These are phyloP conservation scores for Ceraclea dissimilis DNA, from an alignment of 2,888 invertebrate species.

Conservation along the genomic window DNA sequence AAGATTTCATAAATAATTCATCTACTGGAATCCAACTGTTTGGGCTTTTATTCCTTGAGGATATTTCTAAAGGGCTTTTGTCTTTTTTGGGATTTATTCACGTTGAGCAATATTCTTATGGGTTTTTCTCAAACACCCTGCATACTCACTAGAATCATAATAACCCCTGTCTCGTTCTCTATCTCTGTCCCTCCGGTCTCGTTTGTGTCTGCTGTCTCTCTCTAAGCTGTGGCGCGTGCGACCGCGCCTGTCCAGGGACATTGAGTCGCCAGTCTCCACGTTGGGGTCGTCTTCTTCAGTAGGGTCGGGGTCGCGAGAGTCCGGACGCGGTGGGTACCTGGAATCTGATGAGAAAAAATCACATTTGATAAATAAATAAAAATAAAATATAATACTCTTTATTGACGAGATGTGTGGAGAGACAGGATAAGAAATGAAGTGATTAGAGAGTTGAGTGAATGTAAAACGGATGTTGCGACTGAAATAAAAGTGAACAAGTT, in stretches of 20 bases:
- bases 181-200: constrained; percentile 8
- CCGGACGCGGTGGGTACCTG: constrained; percentile 36
- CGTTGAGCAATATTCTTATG: no score
- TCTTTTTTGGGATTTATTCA: no score
- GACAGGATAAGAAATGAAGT: no score
- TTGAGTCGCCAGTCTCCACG: constrained; percentile 9
- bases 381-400: background rate
- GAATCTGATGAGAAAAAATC: constrained; percentile 30
- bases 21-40: no score
- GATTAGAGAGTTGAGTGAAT: no score
- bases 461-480: no score
- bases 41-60: no score
- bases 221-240: constrained; percentile 10
- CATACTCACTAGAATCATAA: constrained; percentile 14
- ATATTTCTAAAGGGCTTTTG: no score
- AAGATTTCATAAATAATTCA: no score
- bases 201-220: constrained; percentile 24
- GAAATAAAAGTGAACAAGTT: no score
- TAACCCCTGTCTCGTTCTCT: constrained; percentile 17
- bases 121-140: no score
- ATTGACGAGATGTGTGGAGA: no score
- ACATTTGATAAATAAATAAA: background rate
- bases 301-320: constrained; percentile 37
- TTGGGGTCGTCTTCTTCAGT: constrained; percentile 36
- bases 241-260: constrained; percentile 15